Conservation (phyloP, 2,888 invertebrate species). For the Amphipyra berbera region DNA sequence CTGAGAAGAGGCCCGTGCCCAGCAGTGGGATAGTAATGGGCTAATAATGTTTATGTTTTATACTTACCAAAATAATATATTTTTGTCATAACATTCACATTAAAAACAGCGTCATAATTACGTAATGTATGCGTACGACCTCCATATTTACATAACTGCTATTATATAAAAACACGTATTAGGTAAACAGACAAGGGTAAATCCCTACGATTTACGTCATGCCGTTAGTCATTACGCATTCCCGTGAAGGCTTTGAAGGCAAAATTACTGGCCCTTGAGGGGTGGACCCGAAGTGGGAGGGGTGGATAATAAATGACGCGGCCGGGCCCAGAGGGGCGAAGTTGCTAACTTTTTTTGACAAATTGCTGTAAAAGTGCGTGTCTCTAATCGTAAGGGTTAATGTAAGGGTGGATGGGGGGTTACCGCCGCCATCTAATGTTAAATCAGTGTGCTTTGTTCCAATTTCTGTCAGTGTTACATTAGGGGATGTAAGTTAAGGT, state of each 20-base stretch:
- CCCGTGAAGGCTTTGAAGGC: constrained; percentile 86
- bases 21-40: too few species aligned
- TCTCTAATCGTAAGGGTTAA: constrained; percentile 65
- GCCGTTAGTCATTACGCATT: constrained; percentile 87
- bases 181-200: constrained; percentile 76
- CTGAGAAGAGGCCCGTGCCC: too few species aligned
- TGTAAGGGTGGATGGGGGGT: constrained; percentile 48
- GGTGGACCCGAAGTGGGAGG: constrained; percentile 62
- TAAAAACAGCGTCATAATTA: too few species aligned
- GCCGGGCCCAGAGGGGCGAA: constrained; percentile 72
- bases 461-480: constrained; percentile 31
- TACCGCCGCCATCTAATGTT: constrained; percentile 34
- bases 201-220: constrained; percentile 84
- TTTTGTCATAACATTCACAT: too few species aligned
- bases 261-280: constrained; percentile 86
- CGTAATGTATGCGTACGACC: neutral
- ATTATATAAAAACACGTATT: constrained; percentile 47
- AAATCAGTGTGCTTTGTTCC: constrained; percentile 47
- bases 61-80: too few species aligned
- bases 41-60: too few species aligned
- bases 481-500: constrained; percentile 1
- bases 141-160: constrained; percentile 30
- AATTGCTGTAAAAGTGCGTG: constrained; percentile 86
- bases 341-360: constrained; percentile 88
- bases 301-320: constrained; percentile 83